Evolutionary conservation across 2,113 vertebrate genomes (phyloP).

Genomic region (human (Homo sapiens)): GRCh38 chr12:56610001-56610500

Average conservation of each 20-base stretch:
- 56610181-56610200: conserved; percentile 90
- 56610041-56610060: background rate
- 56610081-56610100: conserved; percentile 55
- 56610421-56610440: conserved; percentile 97
- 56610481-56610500: conserved; percentile 91
- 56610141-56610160: conserved; percentile 97
- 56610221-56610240: background rate
- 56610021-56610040: background rate
- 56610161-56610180: conserved; percentile 99
- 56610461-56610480: conserved; percentile 97
- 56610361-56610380: background rate
- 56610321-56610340: background rate
- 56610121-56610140: conserved; percentile 96
- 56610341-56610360: no score
- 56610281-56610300: background rate
- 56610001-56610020: background rate
- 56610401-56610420: conserved; percentile 94
- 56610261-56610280: background rate
- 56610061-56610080: background rate
- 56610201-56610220: conserved; percentile 93
- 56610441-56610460: conserved; percentile 98
- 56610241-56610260: background rate
- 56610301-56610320: background rate
- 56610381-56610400: background rate
- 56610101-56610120: conserved; percentile 85